Base-by-base conservation (phyloP, 2,113 vertebrate species). In the Aspidoscelis tigris region DNA sequence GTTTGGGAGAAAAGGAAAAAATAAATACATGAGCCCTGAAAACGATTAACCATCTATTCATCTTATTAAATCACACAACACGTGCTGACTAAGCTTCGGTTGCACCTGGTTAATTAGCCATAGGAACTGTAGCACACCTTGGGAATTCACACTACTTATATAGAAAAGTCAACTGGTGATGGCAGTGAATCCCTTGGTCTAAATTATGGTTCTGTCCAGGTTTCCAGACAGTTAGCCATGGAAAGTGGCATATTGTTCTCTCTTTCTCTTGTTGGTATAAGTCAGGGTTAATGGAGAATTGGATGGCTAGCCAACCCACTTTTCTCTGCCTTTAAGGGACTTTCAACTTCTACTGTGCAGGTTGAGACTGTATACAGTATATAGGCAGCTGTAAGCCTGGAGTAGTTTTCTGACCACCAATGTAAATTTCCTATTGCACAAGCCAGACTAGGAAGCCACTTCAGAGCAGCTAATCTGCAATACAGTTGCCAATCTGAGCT, bases 1-100 rank as follows among this genome's bases (percentile, higher is more conserved):
- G 87, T 80, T 76, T 0, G 2, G 80, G 88, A 61, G 50, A 26
- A 24, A 76, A 84, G 93, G 10, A 9, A 41, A 66, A 79, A 53
- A 50, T 50, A 50, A 26, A 53, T 20, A 5, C 24, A 26, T 2
- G 24, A 47, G n/a, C 7, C 16, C 8, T 5, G 33, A 53, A 65
- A 21, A 66, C 70, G 41, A 50, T 33, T 4, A 3, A 2, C 22
- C 61, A 39, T 53, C 18, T 5, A 10, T 64, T 14, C 16, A 12
- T 47, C 24, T 61, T 61, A 44, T 75, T 83, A 22, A 76, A 75
- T n/a, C 24, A 75, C 50, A 44, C 44, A 12, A 41, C 7, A 18
- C 61, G 44, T 41, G 11, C 22, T 5, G 39, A 39, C n/a, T 21
- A 12, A 7, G 47, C 11, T 7, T 43, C 9, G 43, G 68, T 3